These are phyloP conservation scores for Parotia lawesii DNA, from an alignment of 2,113 vertebrate genomes.

Conservation along the genomic window DNA sequence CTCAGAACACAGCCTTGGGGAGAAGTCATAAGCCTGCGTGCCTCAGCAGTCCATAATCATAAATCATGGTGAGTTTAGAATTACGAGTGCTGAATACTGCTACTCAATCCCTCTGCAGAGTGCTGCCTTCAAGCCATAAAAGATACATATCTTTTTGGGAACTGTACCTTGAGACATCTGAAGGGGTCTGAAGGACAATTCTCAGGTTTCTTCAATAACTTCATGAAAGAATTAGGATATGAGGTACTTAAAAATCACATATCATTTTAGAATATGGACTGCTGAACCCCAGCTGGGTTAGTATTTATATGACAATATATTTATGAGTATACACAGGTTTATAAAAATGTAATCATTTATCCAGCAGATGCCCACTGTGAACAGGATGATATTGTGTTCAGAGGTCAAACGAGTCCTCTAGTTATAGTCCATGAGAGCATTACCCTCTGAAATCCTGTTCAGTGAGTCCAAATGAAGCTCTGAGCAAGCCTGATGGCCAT, in stretches of 20 bases:
- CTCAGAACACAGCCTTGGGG: background rate
- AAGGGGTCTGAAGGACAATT: background rate
- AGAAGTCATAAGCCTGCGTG: background rate
- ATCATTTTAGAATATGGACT: background rate
- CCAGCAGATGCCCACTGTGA: background rate
- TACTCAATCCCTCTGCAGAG: background rate
- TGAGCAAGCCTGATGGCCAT: background rate
- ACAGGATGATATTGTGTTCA: background rate
- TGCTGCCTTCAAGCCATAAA: background rate
- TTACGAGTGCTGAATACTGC: background rate
- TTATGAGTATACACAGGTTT: background rate
- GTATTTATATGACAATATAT: background rate
- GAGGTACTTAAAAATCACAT: background rate
- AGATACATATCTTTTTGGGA: background rate
- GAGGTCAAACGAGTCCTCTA: background rate
- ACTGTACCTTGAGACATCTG: background rate
- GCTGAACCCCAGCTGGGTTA: background rate
- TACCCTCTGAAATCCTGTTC: background rate
- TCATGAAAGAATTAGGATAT: background rate
- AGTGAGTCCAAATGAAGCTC: background rate
- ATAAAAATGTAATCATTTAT: background rate
- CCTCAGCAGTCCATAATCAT: background rate
- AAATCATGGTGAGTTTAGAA: background rate
- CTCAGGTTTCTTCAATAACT: background rate
- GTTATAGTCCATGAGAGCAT: background rate